Conservation (phyloP, 2,797 vertebrate genomes). For the Myiotriccus ornatus region DNA sequence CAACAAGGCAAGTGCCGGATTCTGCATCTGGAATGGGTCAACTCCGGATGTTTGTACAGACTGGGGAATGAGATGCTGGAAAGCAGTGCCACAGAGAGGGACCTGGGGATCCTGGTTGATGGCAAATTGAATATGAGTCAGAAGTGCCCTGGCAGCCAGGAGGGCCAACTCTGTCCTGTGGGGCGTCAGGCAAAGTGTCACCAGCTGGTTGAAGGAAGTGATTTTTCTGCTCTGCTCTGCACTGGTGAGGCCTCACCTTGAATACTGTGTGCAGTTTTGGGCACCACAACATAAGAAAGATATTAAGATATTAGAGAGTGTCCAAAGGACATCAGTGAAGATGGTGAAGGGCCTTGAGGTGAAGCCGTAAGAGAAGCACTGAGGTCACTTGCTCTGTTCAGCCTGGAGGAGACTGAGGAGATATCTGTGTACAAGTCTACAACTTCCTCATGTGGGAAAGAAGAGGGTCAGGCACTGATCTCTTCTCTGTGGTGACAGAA, state of each 20-base stretch:
- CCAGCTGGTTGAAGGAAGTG: neutral
- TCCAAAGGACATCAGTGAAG: neutral
- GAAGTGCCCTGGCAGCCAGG: neutral
- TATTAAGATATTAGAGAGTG: neutral
- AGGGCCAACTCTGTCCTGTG: neutral
- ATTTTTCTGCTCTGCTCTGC: neutral
- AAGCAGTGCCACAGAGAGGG: neutral
- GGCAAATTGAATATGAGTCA: neutral
- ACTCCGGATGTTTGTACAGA: neutral
- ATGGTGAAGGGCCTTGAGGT: neutral
- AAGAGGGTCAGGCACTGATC: neutral
- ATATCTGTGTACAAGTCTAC: neutral
- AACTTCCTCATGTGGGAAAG: neutral
- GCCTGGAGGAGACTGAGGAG: neutral
- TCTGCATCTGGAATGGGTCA: neutral
- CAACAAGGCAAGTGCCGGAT: neutral
- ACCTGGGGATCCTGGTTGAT: too few relatives aligned
- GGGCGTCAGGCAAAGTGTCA: neutral
- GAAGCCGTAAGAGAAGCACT: neutral
- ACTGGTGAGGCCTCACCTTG: neutral
- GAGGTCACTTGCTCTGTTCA: neutral
- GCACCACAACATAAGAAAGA: neutral
- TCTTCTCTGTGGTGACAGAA: neutral
- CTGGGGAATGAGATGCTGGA: neutral
- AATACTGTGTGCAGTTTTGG: neutral